phyloP scores from a whole-genome alignment of 2,888 invertebrate species.

The Xylocampa areola region DNA sequence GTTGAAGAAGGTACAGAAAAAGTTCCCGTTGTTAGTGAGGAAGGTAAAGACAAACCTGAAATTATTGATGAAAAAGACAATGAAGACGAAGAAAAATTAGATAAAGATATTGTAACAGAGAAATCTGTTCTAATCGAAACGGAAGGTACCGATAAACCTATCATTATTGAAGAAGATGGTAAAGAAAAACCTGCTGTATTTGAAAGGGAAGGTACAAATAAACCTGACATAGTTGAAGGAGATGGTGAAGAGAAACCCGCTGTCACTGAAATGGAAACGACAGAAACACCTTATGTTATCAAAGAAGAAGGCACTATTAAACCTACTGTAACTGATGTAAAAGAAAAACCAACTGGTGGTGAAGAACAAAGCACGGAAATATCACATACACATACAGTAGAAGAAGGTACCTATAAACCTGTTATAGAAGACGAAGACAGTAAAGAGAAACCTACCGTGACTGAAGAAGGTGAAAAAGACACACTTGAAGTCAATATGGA shows the following conservation, averaged over 20 bases:
- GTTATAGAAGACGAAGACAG: background rate
- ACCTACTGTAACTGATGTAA: background rate
- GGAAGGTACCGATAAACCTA: constrained; percentile 21
- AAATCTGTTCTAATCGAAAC: constrained; percentile 8
- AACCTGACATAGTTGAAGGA: constrained; percentile 8
- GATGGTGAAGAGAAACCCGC: constrained; percentile 4
- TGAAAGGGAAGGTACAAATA: constrained; percentile 20
- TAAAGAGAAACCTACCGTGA: background rate
- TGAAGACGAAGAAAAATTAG: constrained; percentile 7
- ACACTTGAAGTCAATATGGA: constrained; percentile 3
- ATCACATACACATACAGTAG: background rate
- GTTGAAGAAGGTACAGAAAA: no score
- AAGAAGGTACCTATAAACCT: background rate
- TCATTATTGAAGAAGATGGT: background rate
- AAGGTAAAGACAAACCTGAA: constrained; percentile 11
- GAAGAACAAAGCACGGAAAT: constrained; percentile 3
- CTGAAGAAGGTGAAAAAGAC: background rate
- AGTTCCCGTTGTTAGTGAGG: background rate
- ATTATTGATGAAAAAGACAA: constrained; percentile 2
- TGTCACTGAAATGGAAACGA: background rate
- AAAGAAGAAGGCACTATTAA: background rate
- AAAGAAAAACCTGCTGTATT: constrained; percentile 19
- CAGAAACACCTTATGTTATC: constrained; percentile 6
- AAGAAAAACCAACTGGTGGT: background rate
- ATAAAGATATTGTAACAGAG: constrained; percentile 4